Conservation (phyloP, 2,888 invertebrate genomes). For the Pseudolycoriella hygida region DNA sequence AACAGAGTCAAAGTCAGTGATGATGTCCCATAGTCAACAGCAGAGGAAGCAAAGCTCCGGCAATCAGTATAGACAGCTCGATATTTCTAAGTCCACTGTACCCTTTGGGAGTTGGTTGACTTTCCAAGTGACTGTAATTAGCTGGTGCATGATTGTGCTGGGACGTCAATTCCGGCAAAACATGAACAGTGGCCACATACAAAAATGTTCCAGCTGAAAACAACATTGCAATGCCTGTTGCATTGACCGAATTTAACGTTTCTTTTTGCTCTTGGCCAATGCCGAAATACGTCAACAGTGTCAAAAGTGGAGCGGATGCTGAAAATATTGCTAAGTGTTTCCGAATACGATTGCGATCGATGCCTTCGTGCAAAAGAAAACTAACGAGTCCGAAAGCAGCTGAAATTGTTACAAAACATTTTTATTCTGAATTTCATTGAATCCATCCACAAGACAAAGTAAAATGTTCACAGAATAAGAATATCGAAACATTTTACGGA, state of each 20-base stretch:
- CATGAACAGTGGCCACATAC: constrained; percentile 97
- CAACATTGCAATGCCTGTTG: constrained; percentile 93
- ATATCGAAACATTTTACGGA: too few species aligned
- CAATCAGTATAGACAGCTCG: constrained; percentile 67
- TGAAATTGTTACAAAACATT: too few species aligned
- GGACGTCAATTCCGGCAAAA: constrained; percentile 80
- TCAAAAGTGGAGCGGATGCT: constrained; percentile 74
- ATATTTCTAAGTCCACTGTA: constrained; percentile 44
- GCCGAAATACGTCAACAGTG: constrained; percentile 81
- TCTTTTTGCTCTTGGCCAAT: constrained; percentile 89
- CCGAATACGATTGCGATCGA: constrained; percentile 68
- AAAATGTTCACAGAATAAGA: too few species aligned
- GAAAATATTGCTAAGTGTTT: constrained; percentile 86
- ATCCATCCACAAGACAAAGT: too few species aligned
- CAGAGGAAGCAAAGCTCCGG: constrained; percentile 76
- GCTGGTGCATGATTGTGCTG: constrained; percentile 22
- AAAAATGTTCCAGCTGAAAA: constrained; percentile 98
- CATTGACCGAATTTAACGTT: constrained; percentile 71
- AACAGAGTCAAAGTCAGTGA: constrained; percentile 35
- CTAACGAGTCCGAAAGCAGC: constrained; percentile 97
- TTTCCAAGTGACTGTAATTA: constrained; percentile 19
- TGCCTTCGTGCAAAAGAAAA: constrained; percentile 88
- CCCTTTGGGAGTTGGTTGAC: constrained; percentile 16
- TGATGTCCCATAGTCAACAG: constrained; percentile 84
- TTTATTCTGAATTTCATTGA: too few species aligned